These are phyloP conservation scores for Lophochroa leadbeateri DNA, from an alignment of 2,113 vertebrate genomes.

Conservation along the genomic window DNA sequence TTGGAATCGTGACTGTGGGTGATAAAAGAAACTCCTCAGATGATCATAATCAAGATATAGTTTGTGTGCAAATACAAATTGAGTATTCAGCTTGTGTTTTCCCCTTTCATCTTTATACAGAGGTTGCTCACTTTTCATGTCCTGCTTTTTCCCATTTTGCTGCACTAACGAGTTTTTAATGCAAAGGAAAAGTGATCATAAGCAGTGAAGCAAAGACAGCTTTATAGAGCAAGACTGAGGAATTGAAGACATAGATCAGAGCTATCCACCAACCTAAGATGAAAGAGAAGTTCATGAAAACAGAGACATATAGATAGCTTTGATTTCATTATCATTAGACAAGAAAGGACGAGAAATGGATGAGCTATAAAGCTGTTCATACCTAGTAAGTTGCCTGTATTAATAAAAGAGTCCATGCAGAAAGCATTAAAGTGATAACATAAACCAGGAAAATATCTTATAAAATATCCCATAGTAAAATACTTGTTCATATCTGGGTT, in stretches of 20 bases:
- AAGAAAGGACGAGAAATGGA: neutral
- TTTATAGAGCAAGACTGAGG: constrained; percentile 31
- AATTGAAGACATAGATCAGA: constrained; percentile 41
- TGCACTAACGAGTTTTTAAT: constrained; percentile 60
- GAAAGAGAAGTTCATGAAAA: constrained; percentile 33
- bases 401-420: neutral
- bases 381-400: neutral
- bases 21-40: neutral
- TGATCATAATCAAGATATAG: neutral
- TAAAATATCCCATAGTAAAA: constrained; percentile 1
- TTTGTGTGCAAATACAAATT: constrained; percentile 14
- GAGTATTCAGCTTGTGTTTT: constrained; percentile 25
- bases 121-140: constrained; percentile 46
- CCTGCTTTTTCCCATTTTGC: constrained; percentile 35
- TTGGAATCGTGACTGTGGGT: neutral
- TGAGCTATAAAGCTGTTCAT: neutral
- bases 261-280: constrained; percentile 32
- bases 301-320: neutral
- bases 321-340: constrained; percentile 41
- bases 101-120: constrained; percentile 43
- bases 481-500: neutral
- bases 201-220: constrained; percentile 60
- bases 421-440: constrained; percentile 23
- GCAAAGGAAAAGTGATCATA: constrained; percentile 55
- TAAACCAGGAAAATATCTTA: constrained; percentile 26